phyloP scores from a whole-genome alignment of 2,797 vertebrate genomes.

The Diplodus puntazzo region DNA sequence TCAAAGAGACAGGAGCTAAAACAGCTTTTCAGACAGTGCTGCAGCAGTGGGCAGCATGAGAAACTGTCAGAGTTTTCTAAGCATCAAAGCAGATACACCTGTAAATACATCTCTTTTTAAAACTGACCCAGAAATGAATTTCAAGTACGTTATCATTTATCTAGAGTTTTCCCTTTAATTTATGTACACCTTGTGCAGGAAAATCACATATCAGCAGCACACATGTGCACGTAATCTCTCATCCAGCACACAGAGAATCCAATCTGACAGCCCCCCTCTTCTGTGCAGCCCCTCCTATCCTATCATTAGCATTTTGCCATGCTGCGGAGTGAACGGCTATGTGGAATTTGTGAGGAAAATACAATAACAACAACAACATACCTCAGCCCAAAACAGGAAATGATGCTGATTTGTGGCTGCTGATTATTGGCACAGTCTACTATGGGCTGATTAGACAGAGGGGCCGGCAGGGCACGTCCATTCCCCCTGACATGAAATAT shows the following conservation, averaged over 20 bases:
- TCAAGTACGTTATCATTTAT: neutral
- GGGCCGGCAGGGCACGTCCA: constrained; percentile 34
- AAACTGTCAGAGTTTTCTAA: too few species aligned
- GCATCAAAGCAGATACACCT: too few species aligned
- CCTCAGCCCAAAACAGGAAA: constrained; percentile 48
- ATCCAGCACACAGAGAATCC: neutral
- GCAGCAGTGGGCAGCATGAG: too few species aligned
- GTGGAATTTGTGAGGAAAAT: constrained; percentile 4
- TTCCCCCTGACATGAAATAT: constrained; percentile 73
- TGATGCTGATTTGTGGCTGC: constrained; percentile 55
- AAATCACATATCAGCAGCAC: constrained; percentile 6
- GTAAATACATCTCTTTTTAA: too few species aligned
- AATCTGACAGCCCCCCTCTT: constrained; percentile 1
- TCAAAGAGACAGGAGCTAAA: too few species aligned
- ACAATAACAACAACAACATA: constrained; percentile 15
- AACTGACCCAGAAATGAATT: neutral
- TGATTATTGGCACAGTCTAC: constrained; percentile 58
- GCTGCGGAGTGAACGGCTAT: constrained; percentile 3
- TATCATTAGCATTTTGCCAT: constrained; percentile 2
- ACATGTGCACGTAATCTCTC: constrained; percentile 1
- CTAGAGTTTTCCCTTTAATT: neutral
- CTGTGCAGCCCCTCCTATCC: neutral
- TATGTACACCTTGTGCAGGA: neutral
- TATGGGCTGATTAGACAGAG: constrained; percentile 49
- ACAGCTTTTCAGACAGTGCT: too few species aligned